Percentiles rank a stretch among this genome's conserved stretches.
phyloP scores from a whole-genome alignment of 2,888 invertebrate species.

The Pyrrhosoma nymphula region DNA sequence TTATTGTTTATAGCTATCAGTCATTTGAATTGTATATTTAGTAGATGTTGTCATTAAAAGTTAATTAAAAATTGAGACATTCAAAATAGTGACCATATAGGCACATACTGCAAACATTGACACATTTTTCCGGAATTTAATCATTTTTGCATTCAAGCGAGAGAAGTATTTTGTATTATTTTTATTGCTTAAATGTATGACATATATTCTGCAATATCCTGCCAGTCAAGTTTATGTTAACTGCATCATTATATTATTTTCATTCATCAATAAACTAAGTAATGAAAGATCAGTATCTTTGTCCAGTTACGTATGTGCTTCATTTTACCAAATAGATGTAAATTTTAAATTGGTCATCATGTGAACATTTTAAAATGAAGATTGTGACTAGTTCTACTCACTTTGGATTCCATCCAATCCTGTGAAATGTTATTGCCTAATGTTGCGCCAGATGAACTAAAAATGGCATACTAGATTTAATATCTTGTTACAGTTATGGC shows the following conservation, averaged over 20 bases:
- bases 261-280: no score
- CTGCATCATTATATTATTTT: no score
- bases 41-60: neutral
- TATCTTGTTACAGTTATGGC: neutral
- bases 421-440: neutral
- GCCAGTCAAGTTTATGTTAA: no score
- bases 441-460: neutral
- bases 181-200: no score
- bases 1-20: neutral
- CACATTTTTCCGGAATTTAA: no score
- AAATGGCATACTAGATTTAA: neutral
- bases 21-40: neutral
- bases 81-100: neutral
- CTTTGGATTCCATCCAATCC: neutral
- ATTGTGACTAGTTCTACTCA: neutral
- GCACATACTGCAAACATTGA: no score
- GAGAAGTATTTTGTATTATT: no score
- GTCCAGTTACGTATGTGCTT: neutral
- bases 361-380: neutral
- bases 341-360: neutral
- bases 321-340: neutral
- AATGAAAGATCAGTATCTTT: no score
- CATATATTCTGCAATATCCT: no score
- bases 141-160: no score
- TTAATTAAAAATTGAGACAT: neutral